Evolutionary conservation across 2,797 vertebrate genomes (phyloP).

Genomic region (Graptemys geographica): DNA sequence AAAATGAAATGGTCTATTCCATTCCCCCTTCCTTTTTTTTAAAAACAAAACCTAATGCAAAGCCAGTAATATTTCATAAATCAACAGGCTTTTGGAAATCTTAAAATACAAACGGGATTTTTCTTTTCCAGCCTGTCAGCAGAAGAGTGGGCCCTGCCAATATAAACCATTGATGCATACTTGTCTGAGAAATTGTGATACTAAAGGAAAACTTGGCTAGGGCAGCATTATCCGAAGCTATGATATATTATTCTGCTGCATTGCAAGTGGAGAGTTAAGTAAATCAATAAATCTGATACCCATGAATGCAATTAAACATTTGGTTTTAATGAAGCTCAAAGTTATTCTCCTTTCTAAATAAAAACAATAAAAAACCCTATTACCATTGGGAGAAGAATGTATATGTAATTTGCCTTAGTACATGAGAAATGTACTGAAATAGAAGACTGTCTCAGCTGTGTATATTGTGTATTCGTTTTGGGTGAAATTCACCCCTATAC

Average conservation of each 20-base stretch:
- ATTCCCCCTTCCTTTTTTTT: not conserved
- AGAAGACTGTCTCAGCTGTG: not conserved
- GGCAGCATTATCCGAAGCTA: slow-evolving; percentile 41
- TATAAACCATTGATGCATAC: slow-evolving; percentile 73
- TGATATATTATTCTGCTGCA: slow-evolving; percentile 61
- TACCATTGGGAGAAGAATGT: slow-evolving; percentile 4
- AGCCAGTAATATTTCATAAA: slow-evolving; percentile 64
- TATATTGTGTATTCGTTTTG: not conserved
- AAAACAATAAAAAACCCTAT: slow-evolving; percentile 32
- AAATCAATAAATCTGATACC: slow-evolving; percentile 68
- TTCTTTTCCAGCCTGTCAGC: slow-evolving; percentile 75
- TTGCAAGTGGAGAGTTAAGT: slow-evolving; percentile 24
- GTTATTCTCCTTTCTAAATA: slow-evolving; percentile 29
- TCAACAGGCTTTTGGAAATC: slow-evolving; percentile 75
- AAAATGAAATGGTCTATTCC: not conserved
- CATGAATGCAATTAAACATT: slow-evolving; percentile 66
- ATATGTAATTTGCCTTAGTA: not conserved
- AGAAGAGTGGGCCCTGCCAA: slow-evolving; percentile 72
- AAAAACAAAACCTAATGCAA: slow-evolving; percentile 22
- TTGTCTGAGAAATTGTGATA: slow-evolving; percentile 72
- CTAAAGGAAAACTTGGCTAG: slow-evolving; percentile 67
- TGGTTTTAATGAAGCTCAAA: slow-evolving; percentile 68
- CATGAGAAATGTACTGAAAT: slow-evolving; percentile 25
- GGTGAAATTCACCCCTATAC: not conserved
- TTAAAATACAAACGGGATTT: slow-evolving; percentile 76